Evolutionary conservation across 2,797 vertebrate genomes (phyloP), one percentile per base, ranked within the genome.

Genomic region (Rhadinocentrus ornatus): DNA sequence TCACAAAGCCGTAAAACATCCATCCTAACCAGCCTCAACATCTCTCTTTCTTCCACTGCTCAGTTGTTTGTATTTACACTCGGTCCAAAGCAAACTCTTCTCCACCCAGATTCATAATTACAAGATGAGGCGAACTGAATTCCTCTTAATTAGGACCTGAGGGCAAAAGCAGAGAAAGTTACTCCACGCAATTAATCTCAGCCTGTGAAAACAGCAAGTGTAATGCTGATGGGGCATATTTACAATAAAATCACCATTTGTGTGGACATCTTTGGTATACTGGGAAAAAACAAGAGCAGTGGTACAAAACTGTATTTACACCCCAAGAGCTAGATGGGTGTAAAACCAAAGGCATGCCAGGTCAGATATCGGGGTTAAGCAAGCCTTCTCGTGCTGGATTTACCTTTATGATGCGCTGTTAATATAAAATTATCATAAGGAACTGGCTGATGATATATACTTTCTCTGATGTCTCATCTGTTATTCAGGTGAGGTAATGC

Each of bases 141-240:
- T 86, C 48, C 32, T n/a, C 77, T 80, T 93, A 93, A 92, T 93
- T 88, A 87, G 70, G 81, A 87, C 83, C 73, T 78, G 72, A 84
- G 87, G 80, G 85, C 66, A 75, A 73, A 82, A 62, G 56, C 20
- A 69, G 50, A 66, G 70, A 46, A 71, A 71, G 60, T 55, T 64
- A 63, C 56, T 78, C 66, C 60, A 77, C 59, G 61, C 62, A 82
- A 78, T 86, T 74, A 86, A 74, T 88, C 44, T 63, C 52, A 66
- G 37, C 59, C 59, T 48, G 2, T 0, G 0, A 75, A 66, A 61
- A 71, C 22, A 6, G 73, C 3, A 3, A 62, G n/a, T 29, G 46
- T 24, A 12, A 5, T 3, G 16, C 12, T 11, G n/a, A 65, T 56
- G 20, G 52, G 20, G 29, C 65, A 15, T 50, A 67, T 71, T 75